Percentiles rank a stretch among this genome's conserved stretches.
Conservation (phyloP, 2,113 vertebrate species). For the Cyanoliseus patagonus region DNA sequence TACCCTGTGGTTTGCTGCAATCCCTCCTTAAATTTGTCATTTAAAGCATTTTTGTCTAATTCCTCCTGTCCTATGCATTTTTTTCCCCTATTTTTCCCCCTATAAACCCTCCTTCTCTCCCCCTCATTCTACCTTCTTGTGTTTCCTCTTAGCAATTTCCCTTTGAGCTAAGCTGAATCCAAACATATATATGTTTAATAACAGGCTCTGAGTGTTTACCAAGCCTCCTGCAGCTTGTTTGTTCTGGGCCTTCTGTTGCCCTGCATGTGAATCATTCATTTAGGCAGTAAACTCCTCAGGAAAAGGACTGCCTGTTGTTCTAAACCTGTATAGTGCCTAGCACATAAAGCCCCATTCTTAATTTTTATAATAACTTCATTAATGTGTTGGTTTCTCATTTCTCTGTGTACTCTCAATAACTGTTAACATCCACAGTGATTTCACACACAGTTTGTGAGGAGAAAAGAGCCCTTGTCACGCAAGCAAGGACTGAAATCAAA, state of each 20-base stretch:
- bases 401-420: background rate
- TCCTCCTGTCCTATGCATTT: background rate
- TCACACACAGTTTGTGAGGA: background rate
- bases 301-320: background rate
- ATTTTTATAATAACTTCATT: background rate
- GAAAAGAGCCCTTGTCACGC: accelerated
- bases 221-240: background rate
- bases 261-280: background rate
- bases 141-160: background rate
- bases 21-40: background rate
- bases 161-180: background rate
- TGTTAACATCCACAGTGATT: background rate
- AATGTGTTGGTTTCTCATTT: background rate
- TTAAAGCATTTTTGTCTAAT: background rate
- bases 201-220: background rate
- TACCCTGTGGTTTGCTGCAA: background rate
- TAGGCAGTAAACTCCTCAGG: background rate
- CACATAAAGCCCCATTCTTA: background rate
- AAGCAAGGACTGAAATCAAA: background rate
- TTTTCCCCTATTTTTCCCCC: background rate
- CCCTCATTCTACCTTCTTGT: background rate
- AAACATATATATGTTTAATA: background rate
- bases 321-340: background rate
- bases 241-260: conserved; percentile 3
- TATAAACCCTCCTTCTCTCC: background rate